Evolutionary conservation across 2,113 vertebrate genomes (phyloP).

Genomic region (Passer domesticus): DNA sequence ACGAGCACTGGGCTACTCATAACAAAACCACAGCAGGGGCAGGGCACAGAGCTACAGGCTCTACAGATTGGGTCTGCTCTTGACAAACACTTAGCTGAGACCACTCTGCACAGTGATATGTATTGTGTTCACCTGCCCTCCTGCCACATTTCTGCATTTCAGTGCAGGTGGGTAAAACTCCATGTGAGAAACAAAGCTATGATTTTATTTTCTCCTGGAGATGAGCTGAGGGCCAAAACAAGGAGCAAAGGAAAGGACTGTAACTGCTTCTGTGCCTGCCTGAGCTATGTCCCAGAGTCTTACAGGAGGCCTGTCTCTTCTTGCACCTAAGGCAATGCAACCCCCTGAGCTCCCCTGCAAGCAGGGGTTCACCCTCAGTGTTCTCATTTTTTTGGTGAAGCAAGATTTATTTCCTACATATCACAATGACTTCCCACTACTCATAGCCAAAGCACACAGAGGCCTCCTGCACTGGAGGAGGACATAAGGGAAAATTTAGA

Average conservation of each 20-base stretch:
- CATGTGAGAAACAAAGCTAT: not conserved
- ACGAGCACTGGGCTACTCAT: not conserved
- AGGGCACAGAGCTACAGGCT: not conserved
- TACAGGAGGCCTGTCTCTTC: not conserved
- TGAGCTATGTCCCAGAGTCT: not conserved
- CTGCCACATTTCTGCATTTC: not conserved
- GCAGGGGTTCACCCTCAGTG: not conserved
- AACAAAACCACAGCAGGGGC: not conserved
- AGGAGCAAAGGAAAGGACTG: not conserved
- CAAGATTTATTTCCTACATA: not conserved
- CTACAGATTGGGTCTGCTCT: not conserved
- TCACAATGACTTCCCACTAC: not conserved
- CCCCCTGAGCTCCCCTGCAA: not conserved
- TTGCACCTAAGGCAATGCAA: not conserved
- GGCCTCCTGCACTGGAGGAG: not conserved
- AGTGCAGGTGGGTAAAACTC: not conserved
- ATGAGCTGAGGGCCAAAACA: not conserved
- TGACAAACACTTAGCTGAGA: not conserved
- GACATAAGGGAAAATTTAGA: not conserved
- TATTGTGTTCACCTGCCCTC: not conserved
- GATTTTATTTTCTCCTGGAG: not conserved
- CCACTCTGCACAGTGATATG: not conserved
- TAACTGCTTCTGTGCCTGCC: not conserved
- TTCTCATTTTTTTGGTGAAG: not conserved
- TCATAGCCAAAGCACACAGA: not conserved